Percentiles rank a stretch among this genome's conserved stretches.
These are phyloP conservation scores for Rafetus swinhoei DNA, from an alignment of 2,113 vertebrate genomes.

Conservation along the genomic window DNA sequence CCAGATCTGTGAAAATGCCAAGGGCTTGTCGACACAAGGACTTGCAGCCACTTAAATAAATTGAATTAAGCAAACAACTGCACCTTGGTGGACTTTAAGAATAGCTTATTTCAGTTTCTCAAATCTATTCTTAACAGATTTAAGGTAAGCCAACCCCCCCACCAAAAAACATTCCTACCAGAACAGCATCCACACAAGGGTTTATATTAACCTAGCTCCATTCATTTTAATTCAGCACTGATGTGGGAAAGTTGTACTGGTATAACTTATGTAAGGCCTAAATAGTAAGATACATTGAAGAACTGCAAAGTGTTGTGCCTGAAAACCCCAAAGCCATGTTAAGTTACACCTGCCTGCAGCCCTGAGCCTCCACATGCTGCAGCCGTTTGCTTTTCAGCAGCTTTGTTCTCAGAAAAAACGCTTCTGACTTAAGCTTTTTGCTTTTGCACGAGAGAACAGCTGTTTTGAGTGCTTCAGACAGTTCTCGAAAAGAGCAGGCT, in stretches of 20 bases:
- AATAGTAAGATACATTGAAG: background rate
- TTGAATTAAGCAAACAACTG: background rate
- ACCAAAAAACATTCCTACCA: background rate
- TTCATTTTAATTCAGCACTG: background rate
- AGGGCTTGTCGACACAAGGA: background rate
- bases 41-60: background rate
- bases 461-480: slow-evolving; percentile 75
- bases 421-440: slow-evolving; percentile 68
- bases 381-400: slow-evolving; percentile 81
- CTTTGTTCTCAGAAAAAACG: slow-evolving; percentile 77
- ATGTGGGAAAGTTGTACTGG: background rate
- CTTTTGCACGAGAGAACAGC: slow-evolving; percentile 75
- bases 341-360: slow-evolving; percentile 72
- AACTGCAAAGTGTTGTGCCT: background rate
- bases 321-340: background rate
- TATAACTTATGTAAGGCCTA: background rate
- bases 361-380: slow-evolving; percentile 79
- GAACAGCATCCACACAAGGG: background rate
- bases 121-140: background rate
- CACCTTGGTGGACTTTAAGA: background rate
- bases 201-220: background rate
- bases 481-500: slow-evolving; percentile 69
- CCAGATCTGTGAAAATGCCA: background rate
- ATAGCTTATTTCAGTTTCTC: background rate
- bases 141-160: background rate